Evolutionary conservation across 2,888 invertebrate genomes (phyloP).

Genomic region (Caradrina clavipalpis): DNA sequence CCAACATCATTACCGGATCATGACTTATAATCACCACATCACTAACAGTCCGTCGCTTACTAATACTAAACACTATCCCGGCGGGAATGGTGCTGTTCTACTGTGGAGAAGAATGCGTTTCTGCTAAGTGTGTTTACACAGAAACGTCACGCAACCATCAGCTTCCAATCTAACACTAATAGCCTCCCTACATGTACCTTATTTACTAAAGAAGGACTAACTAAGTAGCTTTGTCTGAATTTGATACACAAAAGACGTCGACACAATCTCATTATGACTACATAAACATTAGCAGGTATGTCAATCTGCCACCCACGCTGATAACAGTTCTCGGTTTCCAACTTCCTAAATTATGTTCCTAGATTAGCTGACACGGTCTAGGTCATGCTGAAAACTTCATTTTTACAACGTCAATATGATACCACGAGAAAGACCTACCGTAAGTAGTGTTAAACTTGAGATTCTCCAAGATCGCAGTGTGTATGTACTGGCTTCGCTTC

Average conservation of each 20-base stretch:
- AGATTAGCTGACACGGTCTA: background rate
- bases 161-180: too few species aligned
- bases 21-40: background rate
- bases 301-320: background rate
- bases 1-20: constrained; percentile 9
- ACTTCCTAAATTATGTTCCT: constrained; percentile 1
- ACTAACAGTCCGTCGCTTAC: too few species aligned
- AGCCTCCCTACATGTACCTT: too few species aligned
- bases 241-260: background rate
- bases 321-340: background rate
- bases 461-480: constrained; percentile 92
- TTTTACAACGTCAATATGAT: too few species aligned
- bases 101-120: too few species aligned
- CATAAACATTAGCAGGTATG: background rate
- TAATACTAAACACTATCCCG: background rate
- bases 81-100: background rate
- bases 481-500: constrained; percentile 94
- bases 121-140: too few species aligned
- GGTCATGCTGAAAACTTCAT: background rate
- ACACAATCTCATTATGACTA: constrained; percentile 7
- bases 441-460: constrained; percentile 92
- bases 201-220: too few species aligned
- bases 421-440: constrained; percentile 77
- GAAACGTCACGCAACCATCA: too few species aligned
- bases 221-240: too few species aligned